A percentile compares a stretch with the other conserved stretches of the same genome.
These are phyloP conservation scores for Oncorhynchus nerka DNA, from an alignment of 2,113 vertebrate genomes.

Conservation along the genomic window DNA sequence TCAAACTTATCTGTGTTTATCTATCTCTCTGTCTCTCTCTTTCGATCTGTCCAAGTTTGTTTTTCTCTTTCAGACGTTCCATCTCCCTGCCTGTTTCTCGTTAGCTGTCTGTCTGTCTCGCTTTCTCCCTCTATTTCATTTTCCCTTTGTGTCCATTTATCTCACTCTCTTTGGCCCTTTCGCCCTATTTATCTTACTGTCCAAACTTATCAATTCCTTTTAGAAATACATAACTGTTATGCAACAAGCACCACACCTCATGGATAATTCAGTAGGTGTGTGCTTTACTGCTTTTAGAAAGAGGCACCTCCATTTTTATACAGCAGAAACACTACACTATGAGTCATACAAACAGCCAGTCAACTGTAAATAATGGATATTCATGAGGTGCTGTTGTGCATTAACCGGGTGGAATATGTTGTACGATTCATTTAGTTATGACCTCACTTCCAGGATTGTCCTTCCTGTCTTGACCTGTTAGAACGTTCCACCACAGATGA, in stretches of 20 bases:
- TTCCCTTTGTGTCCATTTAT: background rate
- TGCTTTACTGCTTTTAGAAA: too few relatives aligned
- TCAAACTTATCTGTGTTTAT: constrained; percentile 19
- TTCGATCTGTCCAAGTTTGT: constrained; percentile 12
- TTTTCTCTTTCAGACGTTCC: background rate
- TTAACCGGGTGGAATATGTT: constrained; percentile 62
- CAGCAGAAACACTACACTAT: too few relatives aligned
- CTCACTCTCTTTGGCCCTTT: background rate
- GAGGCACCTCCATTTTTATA: too few relatives aligned
- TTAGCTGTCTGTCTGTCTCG: constrained; percentile 4
- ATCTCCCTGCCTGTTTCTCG: background rate
- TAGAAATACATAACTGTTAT: background rate
- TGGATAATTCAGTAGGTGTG: background rate
- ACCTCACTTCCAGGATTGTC: constrained; percentile 56
- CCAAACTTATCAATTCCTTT: too few relatives aligned
- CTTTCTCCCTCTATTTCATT: constrained; percentile 31
- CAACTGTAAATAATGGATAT: constrained; percentile 62
- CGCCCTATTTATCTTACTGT: background rate
- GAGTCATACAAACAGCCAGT: background rate
- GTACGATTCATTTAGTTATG: constrained; percentile 51
- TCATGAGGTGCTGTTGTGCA: constrained; percentile 53
- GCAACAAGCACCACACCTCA: background rate
- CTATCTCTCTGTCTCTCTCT: background rate
- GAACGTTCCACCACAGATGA: background rate
- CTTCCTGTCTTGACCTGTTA: constrained; percentile 29